Evolutionary conservation across 2,888 invertebrate species (phyloP).

Genomic region (Nycteola revayana): DNA sequence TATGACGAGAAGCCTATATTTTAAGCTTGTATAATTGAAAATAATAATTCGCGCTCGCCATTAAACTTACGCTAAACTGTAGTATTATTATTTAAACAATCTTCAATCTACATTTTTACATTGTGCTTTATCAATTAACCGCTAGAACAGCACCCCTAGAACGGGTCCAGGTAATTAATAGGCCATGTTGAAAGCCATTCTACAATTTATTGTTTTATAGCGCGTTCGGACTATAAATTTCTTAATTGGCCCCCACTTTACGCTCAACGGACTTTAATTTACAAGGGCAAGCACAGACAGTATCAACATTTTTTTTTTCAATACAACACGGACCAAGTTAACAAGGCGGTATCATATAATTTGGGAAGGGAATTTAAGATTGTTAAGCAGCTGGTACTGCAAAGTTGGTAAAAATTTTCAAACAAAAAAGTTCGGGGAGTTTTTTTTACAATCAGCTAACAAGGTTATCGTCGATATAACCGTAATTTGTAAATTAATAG

Average conservation of each 20-base stretch:
- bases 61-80: too few relatives aligned
- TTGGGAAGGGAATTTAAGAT: slow-evolving; percentile 54
- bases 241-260: slow-evolving; percentile 75
- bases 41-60: too few relatives aligned
- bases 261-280: slow-evolving; percentile 70
- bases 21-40: too few relatives aligned
- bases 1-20: too few relatives aligned
- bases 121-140: slow-evolving; percentile 29
- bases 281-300: slow-evolving; percentile 69
- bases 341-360: slow-evolving; percentile 66
- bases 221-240: slow-evolving; percentile 73
- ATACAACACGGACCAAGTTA: slow-evolving; percentile 38
- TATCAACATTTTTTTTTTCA: slow-evolving; percentile 55
- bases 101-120: slow-evolving; percentile 7
- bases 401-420: slow-evolving; percentile 66
- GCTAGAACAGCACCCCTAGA: slow-evolving; percentile 32
- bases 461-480: slow-evolving; percentile 49
- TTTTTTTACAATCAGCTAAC: slow-evolving; percentile 51
- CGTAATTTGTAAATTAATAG: slow-evolving; percentile 68
- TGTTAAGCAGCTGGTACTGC: slow-evolving; percentile 59
- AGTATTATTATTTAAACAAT: too few relatives aligned
- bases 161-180: slow-evolving; percentile 69
- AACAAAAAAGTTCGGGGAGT: slow-evolving; percentile 56
- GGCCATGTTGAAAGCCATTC: slow-evolving; percentile 64
- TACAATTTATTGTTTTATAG: slow-evolving; percentile 78